Conservation (phyloP, 1,140 invertebrate genomes). For the Halotydeus destructor region DNA sequence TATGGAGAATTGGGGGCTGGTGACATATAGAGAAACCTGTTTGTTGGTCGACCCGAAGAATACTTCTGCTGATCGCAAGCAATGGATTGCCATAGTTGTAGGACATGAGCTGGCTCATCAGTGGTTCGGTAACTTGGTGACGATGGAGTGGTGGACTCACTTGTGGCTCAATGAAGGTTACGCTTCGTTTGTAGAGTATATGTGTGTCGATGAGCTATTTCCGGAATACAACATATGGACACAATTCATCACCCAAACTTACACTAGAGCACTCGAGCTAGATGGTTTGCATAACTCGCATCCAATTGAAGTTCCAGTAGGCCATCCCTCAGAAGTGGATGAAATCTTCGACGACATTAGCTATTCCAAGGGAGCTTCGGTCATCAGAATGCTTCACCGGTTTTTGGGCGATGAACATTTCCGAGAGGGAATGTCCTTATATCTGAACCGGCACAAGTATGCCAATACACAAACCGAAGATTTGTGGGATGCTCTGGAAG, state of each 20-base stretch:
- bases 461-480: slow-evolving; percentile 83
- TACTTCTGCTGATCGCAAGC: slow-evolving; percentile 44
- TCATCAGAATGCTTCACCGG: slow-evolving; percentile 21
- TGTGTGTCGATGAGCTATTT: slow-evolving; percentile 39
- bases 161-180: slow-evolving; percentile 82
- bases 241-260: slow-evolving; percentile 3
- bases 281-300: slow-evolving; percentile 66
- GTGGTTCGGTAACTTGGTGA: slow-evolving; percentile 58
- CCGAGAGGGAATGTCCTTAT: slow-evolving; percentile 80
- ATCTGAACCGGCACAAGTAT: slow-evolving; percentile 71
- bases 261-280: slow-evolving; percentile 21
- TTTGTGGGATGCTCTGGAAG: slow-evolving; percentile 72
- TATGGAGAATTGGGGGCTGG: slow-evolving; percentile 86
- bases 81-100: slow-evolving; percentile 48
- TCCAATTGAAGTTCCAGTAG: slow-evolving; percentile 59
- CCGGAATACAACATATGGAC: slow-evolving; percentile 49
- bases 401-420: slow-evolving; percentile 39
- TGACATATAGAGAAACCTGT: slow-evolving; percentile 53
- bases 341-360: slow-evolving; percentile 79
- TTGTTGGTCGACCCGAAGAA: slow-evolving; percentile 42
- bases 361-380: slow-evolving; percentile 24
- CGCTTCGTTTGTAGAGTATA: slow-evolving; percentile 60
- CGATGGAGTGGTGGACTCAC: slow-evolving; percentile 61
- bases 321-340: slow-evolving; percentile 67
- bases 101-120: slow-evolving; percentile 57